These are phyloP conservation scores for Heliconius congener DNA, from an alignment of 1,140 invertebrate genomes.

Conservation along the genomic window DNA sequence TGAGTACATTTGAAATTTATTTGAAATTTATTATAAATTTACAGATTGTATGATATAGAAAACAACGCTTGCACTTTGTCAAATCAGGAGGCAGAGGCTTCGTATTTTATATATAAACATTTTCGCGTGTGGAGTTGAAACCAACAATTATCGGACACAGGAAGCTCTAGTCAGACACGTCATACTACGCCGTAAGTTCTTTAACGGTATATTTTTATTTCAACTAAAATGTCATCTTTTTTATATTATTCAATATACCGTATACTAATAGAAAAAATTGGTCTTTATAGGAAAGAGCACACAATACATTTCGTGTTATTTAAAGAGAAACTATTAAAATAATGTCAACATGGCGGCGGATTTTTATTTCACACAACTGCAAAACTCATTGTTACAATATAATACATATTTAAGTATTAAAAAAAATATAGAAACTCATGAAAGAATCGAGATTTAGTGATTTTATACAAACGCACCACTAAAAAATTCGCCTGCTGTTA, in stretches of 20 bases:
- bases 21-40: too few species aligned
- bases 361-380: too few species aligned
- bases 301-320: not conserved
- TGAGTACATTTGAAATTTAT: too few species aligned
- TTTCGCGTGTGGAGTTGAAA: not conserved
- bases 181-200: not conserved
- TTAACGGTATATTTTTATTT: slow-evolving; percentile 1
- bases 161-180: not conserved
- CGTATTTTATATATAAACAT: not conserved
- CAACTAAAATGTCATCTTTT: not conserved
- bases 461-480: too few species aligned
- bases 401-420: too few species aligned
- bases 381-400: too few species aligned
- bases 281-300: not conserved
- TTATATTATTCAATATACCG: not conserved
- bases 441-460: too few species aligned
- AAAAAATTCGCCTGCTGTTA: too few species aligned
- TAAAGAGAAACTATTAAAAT: too few species aligned
- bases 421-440: too few species aligned
- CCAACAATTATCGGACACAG: not conserved
- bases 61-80: not conserved
- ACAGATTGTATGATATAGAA: not conserved
- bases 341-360: too few species aligned
- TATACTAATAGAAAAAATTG: not conserved
- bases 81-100: not conserved